These are phyloP conservation scores for Pseudopodoces humilis DNA, from an alignment of 2,113 vertebrate genomes.

Conservation along the genomic window DNA sequence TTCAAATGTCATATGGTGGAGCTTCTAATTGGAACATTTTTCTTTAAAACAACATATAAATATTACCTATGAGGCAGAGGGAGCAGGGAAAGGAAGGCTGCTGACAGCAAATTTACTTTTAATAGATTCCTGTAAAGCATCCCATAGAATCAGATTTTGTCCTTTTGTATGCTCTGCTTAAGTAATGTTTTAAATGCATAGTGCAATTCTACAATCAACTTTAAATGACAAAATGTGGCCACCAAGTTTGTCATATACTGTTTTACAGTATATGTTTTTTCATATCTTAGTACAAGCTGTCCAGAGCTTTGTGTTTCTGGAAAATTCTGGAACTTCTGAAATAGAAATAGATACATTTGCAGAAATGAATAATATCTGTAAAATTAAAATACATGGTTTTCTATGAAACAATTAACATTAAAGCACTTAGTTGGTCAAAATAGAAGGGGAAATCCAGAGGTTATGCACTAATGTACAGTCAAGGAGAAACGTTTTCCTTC, in stretches of 20 bases:
- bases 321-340: not conserved
- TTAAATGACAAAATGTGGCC: not conserved
- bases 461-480: not conserved
- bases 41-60: slow-evolving; percentile 41
- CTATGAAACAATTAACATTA: not conserved
- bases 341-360: not conserved
- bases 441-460: not conserved
- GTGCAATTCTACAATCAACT: not conserved
- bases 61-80: slow-evolving; percentile 14
- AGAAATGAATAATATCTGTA: not conserved
- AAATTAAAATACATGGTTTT: not conserved
- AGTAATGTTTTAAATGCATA: not conserved
- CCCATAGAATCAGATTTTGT: not conserved
- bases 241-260: not conserved
- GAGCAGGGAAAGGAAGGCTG: not conserved
- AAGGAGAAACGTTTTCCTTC: not conserved
- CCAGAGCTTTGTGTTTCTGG: not conserved
- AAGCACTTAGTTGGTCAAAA: not conserved
- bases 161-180: not conserved
- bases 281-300: not conserved
- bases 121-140: not conserved
- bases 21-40: slow-evolving; percentile 56
- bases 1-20: slow-evolving; percentile 30
- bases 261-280: not conserved
- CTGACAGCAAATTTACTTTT: slow-evolving; percentile 15